Base-by-base conservation (phyloP, 2,888 invertebrate genomes). In the Geotrupes spiniger region DNA sequence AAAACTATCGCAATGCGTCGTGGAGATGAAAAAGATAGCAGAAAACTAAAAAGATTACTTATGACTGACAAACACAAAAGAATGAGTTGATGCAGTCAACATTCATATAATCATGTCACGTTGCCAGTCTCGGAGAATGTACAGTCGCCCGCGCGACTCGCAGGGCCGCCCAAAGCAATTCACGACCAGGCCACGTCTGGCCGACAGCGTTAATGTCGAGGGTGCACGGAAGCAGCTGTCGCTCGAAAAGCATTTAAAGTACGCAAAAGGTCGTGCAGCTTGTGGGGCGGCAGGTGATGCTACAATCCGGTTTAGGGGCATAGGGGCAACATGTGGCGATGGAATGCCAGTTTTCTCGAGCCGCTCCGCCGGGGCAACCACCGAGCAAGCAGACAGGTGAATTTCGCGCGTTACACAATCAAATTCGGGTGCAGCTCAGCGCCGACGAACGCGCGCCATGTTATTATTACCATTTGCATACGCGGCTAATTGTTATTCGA, bases 171-270 rank as follows among this genome's bases (percentile, higher is more conserved):
- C 33, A 36, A 49, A 43, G 43, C 43, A 44, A 47, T 47, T 31
- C 47, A 40, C 39, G 36, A 28, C 28, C 42, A 21, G 39, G 21
- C 36, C 41, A 26, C 37, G 26, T 29, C 40, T 9, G 33, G 12
- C 5, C 14, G 4, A 9, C 12, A 10, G 33, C 33, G 15, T 33
- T 33, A 33, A 33, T 33, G 33, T 33, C 33, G 60, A 59, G 62
- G 60, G 60, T 59, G 60, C 59, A 59, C 60, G 63, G 63, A 63
- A 63, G 60, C 63, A 63, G 62, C 62, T 63, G 63, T 60, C 63
- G 54, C 51, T 46, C 49, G 51, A 49, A 57, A 56, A 56, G 55
- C 58, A 55, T 57, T 59, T 54, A 54, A 56, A 57, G 54, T 56
- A 58, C 60, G 61, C 59, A 62, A 62, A 62, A 61, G 61, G 58